A percentile compares a stretch with the other conserved stretches of the same genome.
phyloP scores from a whole-genome alignment of 2,797 vertebrate genomes.

The Lutjanus argentimaculatus region DNA sequence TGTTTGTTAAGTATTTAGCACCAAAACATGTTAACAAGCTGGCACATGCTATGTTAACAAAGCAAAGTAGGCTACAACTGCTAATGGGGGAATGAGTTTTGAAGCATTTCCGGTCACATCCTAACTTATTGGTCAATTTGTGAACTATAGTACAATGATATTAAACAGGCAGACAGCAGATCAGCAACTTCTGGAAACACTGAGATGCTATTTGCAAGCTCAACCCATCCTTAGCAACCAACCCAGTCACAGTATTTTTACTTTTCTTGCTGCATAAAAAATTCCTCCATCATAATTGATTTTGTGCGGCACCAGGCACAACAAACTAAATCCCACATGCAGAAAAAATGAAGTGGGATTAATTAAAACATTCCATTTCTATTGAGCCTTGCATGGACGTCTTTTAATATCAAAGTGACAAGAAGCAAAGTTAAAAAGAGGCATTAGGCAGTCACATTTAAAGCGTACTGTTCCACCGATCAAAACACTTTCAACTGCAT shows the following conservation, averaged over 20 bases:
- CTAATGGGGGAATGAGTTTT: neutral
- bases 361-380: conserved; percentile 4
- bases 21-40: neutral
- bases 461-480: conserved; percentile 2
- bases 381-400: neutral
- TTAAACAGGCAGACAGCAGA: neutral
- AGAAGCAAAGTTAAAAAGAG: conserved; percentile 4
- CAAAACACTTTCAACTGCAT: conserved; percentile 11
- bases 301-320: neutral
- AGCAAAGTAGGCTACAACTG: too few relatives aligned
- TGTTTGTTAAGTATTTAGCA: neutral
- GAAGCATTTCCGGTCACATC: neutral
- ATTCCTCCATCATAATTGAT: neutral
- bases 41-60: too few relatives aligned
- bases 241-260: neutral
- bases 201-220: neutral
- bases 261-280: neutral
- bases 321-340: neutral
- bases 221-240: neutral
- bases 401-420: conserved; percentile 9
- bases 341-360: conserved; percentile 2
- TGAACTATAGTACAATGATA: neutral
- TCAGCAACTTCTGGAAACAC: neutral
- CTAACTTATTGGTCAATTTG: neutral
- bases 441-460: neutral